Evolutionary conservation across 2,113 vertebrate species (phyloP), one percentile per base, ranked within the genome.

Genomic region (Eupsittula cactorum): DNA sequence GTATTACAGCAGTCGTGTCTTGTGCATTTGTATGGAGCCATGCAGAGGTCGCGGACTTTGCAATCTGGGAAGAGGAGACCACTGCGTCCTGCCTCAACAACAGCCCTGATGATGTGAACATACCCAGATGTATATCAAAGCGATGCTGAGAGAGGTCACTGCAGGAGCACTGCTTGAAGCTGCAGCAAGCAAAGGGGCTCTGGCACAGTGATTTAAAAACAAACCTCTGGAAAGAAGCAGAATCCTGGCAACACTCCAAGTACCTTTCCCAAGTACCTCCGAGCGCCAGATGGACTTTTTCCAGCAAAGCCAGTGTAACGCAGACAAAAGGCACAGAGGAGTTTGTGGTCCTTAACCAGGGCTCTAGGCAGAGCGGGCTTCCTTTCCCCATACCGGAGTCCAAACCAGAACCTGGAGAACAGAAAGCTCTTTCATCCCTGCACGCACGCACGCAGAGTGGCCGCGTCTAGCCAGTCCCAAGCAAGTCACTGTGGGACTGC

Each of bases 401-500:
- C 86, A 87, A 62, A 75, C 4, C 52, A 79, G 89, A 59, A 88
- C 47, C 69, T 14, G 50, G 83, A 95, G 84, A 95, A 95, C 84
- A 97, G 94, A 95, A 91, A 89, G 83, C 89, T 96, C 94, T 92
- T 96, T 96, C 84, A 95, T 11, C 70, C 64, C 93, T 31, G 42
- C 68, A 75, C 0, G 8, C 86, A 60, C 0, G 0, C 81, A 60
- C 0, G 0, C 35, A 2, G 87, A 90, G 85, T 10, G 63, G 67
- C 57, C 88, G 74, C 1, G 18, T 82, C 84, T 79, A 44, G 89
- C 84, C 75, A 21, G 81, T 67, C 70, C 86, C 7, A 17, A 31
- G 62, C 62, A 3, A 85, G 89, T 41, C 93, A 84, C 89, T 28
- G 77, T 41, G 91, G 84, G 86, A 91, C 93, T 69, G 78, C 78